A percentile compares a stretch with the other conserved stretches of the same genome.
These are phyloP conservation scores for Cydia pomonella DNA, from an alignment of 1,140 invertebrate genomes.

Conservation along the genomic window DNA sequence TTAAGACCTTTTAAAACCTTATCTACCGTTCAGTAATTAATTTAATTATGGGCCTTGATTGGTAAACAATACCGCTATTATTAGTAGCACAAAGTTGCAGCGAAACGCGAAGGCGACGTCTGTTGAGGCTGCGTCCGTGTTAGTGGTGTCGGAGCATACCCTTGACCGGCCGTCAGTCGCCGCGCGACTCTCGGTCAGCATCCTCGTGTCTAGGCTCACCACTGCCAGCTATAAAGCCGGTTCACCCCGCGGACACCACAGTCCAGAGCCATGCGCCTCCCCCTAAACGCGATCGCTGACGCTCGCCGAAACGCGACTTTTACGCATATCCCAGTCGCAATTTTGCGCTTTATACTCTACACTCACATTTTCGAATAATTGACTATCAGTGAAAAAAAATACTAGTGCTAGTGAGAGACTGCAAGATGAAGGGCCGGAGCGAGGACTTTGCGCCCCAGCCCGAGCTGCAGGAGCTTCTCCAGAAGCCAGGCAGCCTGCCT, in stretches of 20 bases:
- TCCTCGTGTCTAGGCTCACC: constrained; percentile 55
- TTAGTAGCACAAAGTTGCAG: constrained; percentile 2
- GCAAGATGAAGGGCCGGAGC: constrained; percentile 51
- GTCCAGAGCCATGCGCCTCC: constrained; percentile 54
- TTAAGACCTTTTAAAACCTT: constrained; percentile 1
- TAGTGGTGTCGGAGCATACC: constrained; percentile 45
- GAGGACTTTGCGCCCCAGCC: constrained; percentile 45
- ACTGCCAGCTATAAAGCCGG: constrained; percentile 47
- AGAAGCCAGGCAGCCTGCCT: constrained; percentile 54
- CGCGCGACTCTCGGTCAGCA: constrained; percentile 57
- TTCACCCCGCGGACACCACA: constrained; percentile 42
- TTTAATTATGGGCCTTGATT: constrained; percentile 24
- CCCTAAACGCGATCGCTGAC: constrained; percentile 32
- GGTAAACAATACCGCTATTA: constrained; percentile 26
- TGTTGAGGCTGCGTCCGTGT: constrained; percentile 27
- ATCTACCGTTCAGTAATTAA: constrained; percentile 9
- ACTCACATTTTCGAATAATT: constrained; percentile 13
- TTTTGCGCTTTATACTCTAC: constrained; percentile 13
- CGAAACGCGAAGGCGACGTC: constrained; percentile 14
- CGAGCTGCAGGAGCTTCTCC: constrained; percentile 65
- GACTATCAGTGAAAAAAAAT: constrained; percentile 8
- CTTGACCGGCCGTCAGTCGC: constrained; percentile 68
- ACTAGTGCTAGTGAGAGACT: constrained; percentile 46
- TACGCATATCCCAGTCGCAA: constrained; percentile 7
- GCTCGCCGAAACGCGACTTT: constrained; percentile 18